phyloP scores from a whole-genome alignment of 2,113 vertebrate genomes.

The Oreochromis tanganicae region DNA sequence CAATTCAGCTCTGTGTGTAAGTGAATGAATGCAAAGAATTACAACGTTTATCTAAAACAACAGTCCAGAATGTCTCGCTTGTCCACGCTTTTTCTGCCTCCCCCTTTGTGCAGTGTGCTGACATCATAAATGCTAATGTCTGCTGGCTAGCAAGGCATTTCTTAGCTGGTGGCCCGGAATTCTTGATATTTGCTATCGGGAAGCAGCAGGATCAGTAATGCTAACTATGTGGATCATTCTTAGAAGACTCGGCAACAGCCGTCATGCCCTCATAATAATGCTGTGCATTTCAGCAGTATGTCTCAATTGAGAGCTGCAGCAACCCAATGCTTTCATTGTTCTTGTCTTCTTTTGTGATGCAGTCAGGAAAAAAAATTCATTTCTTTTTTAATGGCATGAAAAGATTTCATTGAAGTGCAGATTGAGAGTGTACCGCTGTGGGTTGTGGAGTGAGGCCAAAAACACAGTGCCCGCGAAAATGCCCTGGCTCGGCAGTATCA shows the following conservation, averaged over 20 bases:
- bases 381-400: conserved; percentile 69
- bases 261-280: conserved; percentile 66
- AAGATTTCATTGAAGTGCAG: conserved; percentile 72
- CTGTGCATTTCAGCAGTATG: conserved; percentile 62
- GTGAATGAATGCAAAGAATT: conserved; percentile 18
- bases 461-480: conserved; percentile 49
- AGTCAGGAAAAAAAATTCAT: conserved; percentile 55
- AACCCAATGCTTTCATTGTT: conserved; percentile 73
- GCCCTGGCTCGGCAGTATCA: conserved; percentile 18
- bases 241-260: conserved; percentile 61
- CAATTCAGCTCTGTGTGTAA: background rate
- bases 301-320: conserved; percentile 69
- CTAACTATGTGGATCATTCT: conserved; percentile 76
- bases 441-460: conserved; percentile 38
- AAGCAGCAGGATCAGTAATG: conserved; percentile 66
- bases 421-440: conserved; percentile 58
- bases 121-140: conserved; percentile 66
- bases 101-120: conserved; percentile 35
- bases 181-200: conserved; percentile 68
- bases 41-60: conserved; percentile 9
- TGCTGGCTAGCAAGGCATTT: conserved; percentile 61
- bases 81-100: conserved; percentile 17
- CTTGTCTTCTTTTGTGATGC: conserved; percentile 57
- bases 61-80: conserved; percentile 25
- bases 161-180: conserved; percentile 72